These are phyloP conservation scores for Poecile montanus DNA, from an alignment of 2,797 vertebrate genomes.

Conservation along the genomic window DNA sequence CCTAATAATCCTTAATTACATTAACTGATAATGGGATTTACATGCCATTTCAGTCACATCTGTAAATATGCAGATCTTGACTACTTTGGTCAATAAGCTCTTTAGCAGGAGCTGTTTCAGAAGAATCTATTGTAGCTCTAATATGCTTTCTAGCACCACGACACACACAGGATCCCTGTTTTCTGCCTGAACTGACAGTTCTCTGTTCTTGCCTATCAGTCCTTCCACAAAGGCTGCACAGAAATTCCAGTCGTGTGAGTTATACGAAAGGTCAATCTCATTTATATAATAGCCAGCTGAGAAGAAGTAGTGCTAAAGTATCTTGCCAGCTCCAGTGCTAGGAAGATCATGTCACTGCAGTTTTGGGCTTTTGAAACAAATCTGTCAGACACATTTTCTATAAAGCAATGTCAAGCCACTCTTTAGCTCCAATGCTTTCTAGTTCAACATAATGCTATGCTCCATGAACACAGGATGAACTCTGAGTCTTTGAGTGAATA, in stretches of 20 bases:
- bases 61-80: background rate
- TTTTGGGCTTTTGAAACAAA: slow-evolving; percentile 36
- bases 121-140: background rate
- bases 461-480: background rate
- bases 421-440: background rate
- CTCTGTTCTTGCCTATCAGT: slow-evolving; percentile 4
- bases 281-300: background rate
- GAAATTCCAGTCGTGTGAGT: background rate
- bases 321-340: background rate
- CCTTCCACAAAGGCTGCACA: background rate
- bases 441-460: background rate
- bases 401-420: background rate
- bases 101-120: background rate
- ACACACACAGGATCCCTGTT: background rate
- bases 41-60: background rate
- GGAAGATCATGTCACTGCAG: background rate
- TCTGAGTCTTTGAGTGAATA: background rate
- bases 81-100: background rate
- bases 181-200: background rate
- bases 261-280: background rate
- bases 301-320: background rate
- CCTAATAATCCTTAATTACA: background rate
- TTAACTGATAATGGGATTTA: background rate
- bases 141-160: background rate
- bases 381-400: background rate